Evolutionary conservation across 1,140 invertebrate species (phyloP).

Genomic region (Steinernema khuongi): DNA sequence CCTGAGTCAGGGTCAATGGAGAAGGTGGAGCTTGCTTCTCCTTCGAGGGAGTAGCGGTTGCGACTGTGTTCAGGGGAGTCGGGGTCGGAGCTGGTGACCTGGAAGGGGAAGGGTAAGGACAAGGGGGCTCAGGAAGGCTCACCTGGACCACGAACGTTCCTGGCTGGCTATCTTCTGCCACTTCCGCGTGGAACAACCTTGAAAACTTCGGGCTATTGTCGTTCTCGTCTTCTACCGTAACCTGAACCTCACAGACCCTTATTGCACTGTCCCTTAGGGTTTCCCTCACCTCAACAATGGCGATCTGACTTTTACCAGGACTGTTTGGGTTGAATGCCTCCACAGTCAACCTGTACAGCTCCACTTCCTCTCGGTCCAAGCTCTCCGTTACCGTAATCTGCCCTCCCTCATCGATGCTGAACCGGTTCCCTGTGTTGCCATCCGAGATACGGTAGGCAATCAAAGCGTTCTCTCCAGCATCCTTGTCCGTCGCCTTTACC

Average conservation of each 20-base stretch:
- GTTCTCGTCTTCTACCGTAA: constrained; percentile 84
- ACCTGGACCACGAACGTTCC: constrained; percentile 74
- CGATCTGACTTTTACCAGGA: constrained; percentile 73
- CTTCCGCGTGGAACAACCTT: constrained; percentile 81
- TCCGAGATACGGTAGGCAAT: constrained; percentile 73
- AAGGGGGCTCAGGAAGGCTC: not conserved
- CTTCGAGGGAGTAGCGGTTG: constrained; percentile 78
- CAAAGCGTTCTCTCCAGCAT: constrained; percentile 78
- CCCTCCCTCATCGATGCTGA: constrained; percentile 75
- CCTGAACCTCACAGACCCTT: constrained; percentile 56
- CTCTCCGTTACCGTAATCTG: constrained; percentile 76
- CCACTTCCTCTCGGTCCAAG: constrained; percentile 80
- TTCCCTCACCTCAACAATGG: constrained; percentile 66
- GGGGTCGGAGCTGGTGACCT: constrained; percentile 74
- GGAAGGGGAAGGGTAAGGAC: constrained; percentile 38
- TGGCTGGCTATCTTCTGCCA: constrained; percentile 85
- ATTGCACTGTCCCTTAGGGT: not conserved
- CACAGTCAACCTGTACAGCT: constrained; percentile 75
- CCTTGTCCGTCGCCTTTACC: constrained; percentile 76
- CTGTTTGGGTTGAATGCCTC: constrained; percentile 79
- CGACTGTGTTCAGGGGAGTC: constrained; percentile 82
- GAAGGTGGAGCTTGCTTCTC: constrained; percentile 80
- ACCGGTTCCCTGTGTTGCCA: constrained; percentile 60
- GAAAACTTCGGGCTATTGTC: constrained; percentile 90
- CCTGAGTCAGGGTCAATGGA: constrained; percentile 78